Evolutionary conservation across 2,888 invertebrate species (phyloP).

Genomic region (Acrobasis suavella): DNA sequence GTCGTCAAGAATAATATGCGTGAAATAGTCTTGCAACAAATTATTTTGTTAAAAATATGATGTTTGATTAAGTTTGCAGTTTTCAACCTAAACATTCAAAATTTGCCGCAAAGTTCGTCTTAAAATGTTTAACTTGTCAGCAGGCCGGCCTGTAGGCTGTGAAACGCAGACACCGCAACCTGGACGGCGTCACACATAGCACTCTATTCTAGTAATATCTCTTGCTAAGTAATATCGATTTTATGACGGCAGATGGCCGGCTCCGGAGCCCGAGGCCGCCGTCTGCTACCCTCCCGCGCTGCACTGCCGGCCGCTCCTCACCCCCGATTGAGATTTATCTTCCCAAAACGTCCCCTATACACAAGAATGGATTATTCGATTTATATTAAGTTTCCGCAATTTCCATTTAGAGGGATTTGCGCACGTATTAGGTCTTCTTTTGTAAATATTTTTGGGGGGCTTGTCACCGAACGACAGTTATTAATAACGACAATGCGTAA

Average conservation of each 20-base stretch:
- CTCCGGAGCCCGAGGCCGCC: slow-evolving; percentile 54
- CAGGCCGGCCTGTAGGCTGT: neutral
- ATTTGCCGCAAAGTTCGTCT: neutral
- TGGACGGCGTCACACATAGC: slow-evolving; percentile 1
- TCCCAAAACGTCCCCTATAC: slow-evolving; percentile 74
- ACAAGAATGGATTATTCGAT: slow-evolving; percentile 77
- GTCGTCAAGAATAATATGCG: too few relatives aligned
- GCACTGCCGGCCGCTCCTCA: slow-evolving; percentile 57
- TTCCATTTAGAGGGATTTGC: slow-evolving; percentile 73
- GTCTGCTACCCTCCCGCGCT: slow-evolving; percentile 64
- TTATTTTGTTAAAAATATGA: too few relatives aligned
- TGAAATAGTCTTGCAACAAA: too few relatives aligned
- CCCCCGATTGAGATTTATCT: slow-evolving; percentile 80
- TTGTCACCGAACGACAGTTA: slow-evolving; percentile 58
- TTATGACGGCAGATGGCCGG: slow-evolving; percentile 78
- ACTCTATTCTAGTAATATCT: slow-evolving; percentile 47
- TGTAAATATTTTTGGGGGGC: slow-evolving; percentile 70
- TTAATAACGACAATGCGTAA: slow-evolving; percentile 71
- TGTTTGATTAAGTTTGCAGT: neutral
- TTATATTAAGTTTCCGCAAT: slow-evolving; percentile 81
- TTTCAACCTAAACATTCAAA: neutral
- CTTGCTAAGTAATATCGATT: slow-evolving; percentile 79
- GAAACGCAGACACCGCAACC: neutral
- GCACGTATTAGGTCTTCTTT: slow-evolving; percentile 57
- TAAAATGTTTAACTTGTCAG: slow-evolving; percentile 3